Base-by-base conservation (phyloP, 2,113 vertebrate genomes). In the Platycercus adscitus region DNA sequence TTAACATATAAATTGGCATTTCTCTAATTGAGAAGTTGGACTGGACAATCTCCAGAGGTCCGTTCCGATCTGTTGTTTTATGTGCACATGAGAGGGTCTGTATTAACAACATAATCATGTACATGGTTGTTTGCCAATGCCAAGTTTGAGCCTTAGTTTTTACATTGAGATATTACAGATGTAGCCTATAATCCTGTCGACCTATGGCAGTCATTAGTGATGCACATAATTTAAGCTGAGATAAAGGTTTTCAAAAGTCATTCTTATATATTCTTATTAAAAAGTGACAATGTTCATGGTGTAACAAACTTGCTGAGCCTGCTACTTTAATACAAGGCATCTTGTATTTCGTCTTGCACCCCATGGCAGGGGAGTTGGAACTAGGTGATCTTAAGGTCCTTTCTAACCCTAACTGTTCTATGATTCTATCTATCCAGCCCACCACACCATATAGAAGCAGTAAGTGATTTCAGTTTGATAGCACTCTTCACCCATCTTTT, bases 61-160 rank as follows among this genome's bases (percentile, higher is more conserved):
- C 2, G 23, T 65, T 72, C 46, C 8, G 13, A 39, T 21, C 39
- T 33, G 7, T 26, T 77, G 7, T 2, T 79, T 69, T 53, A 28
- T 13, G 3, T 47, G 1, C 9, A 41, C 2, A 1, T 28, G 47
- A 88, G 12, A 44, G 3, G 6, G 2, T 65, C 16, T 61, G 2
- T 63, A 14, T 52, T 47, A 56, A 61, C 23, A 56, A 10, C 25
- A 5, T 23, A 71, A 71, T 6, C 1, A 0, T 15, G 13, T 17
- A 29, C 5, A 8, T 2, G 1, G 1, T n/a, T 58, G 4, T 20
- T 85, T 72, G 8, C 8, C 21, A 52, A 5, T 31, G 13, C 4
- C 9, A 66, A 49, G 8, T 66, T 29, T 58, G 20, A 85, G 17
- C 11, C 4, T 2, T 43, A 26, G 3, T 64, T 91, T 88, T 5